These are phyloP conservation scores for Lymantria monacha DNA, from an alignment of 2,888 invertebrate genomes.

Conservation along the genomic window DNA sequence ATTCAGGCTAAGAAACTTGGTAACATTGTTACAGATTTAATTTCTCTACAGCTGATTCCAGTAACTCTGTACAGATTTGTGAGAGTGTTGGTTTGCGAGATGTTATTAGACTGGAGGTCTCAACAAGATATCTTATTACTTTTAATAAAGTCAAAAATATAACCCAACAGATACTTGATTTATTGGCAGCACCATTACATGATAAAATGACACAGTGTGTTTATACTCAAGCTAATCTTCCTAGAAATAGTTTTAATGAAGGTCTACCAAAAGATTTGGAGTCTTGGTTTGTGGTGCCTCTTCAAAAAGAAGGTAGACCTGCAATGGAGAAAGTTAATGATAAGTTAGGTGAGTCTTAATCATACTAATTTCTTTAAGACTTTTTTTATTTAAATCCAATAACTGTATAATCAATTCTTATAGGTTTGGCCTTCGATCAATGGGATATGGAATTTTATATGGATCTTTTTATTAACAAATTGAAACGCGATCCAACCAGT, in stretches of 20 bases:
- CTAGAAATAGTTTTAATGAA: slow-evolving; percentile 85
- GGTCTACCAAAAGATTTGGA: slow-evolving; percentile 84
- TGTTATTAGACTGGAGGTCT: slow-evolving; percentile 91
- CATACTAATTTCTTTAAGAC: neutral
- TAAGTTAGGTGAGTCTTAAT: slow-evolving; percentile 83
- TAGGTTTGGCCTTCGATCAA: slow-evolving; percentile 94
- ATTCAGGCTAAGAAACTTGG: too few species aligned
- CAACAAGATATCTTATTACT: slow-evolving; percentile 87
- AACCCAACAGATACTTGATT: slow-evolving; percentile 57
- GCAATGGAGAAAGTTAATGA: slow-evolving; percentile 92
- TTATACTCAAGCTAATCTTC: slow-evolving; percentile 86
- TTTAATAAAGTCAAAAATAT: slow-evolving; percentile 64
- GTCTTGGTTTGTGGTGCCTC: slow-evolving; percentile 91
- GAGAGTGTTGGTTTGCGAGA: slow-evolving; percentile 89
- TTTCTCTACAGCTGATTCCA: slow-evolving; percentile 97
- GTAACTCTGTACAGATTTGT: slow-evolving; percentile 97
- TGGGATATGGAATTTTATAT: slow-evolving; percentile 96
- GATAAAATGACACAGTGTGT: slow-evolving; percentile 97
- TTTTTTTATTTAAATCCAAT: neutral
- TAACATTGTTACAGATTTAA: slow-evolving; percentile 84
- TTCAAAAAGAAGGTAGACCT: slow-evolving; percentile 87
- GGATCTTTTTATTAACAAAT: slow-evolving; percentile 89
- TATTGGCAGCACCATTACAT: slow-evolving; percentile 85
- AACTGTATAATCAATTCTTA: neutral
- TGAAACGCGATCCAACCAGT: slow-evolving; percentile 96